Percentiles rank a stretch among this genome's conserved stretches.
phyloP scores from a whole-genome alignment of 1,140 invertebrate species.

The Monomorium pharaonis region DNA sequence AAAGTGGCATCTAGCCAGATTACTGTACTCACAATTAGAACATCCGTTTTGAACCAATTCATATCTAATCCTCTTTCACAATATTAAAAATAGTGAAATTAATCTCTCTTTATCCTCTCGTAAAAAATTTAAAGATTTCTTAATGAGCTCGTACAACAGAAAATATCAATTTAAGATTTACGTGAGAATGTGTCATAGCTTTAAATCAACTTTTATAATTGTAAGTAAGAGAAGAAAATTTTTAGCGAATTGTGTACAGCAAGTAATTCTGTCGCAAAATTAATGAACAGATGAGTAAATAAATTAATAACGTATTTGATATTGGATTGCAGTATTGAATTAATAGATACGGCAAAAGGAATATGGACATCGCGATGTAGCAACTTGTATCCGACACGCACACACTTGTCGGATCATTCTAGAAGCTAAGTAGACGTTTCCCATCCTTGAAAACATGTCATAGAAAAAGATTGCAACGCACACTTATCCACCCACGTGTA shows the following conservation, averaged over 20 bases:
- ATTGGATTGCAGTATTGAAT: background rate
- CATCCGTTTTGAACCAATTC: background rate
- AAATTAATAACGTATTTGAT: background rate
- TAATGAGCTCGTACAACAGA: background rate
- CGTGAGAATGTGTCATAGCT: background rate
- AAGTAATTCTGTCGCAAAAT: background rate
- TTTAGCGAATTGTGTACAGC: background rate
- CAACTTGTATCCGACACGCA: background rate
- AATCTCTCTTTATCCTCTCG: background rate
- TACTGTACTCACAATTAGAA: background rate
- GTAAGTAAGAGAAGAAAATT: slow-evolving; percentile 5
- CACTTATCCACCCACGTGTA: slow-evolving; percentile 42
- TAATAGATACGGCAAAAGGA: background rate
- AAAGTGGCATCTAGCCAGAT: background rate
- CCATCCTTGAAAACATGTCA: slow-evolving; percentile 36
- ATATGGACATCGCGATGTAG: background rate
- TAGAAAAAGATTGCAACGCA: slow-evolving; percentile 38
- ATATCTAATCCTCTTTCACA: background rate
- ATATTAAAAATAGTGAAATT: background rate
- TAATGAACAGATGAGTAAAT: background rate
- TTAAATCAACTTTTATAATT: background rate
- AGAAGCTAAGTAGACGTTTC: slow-evolving; percentile 11
- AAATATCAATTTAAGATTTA: background rate
- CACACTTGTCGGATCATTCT: background rate
- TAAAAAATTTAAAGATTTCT: background rate